A percentile compares a stretch with the other conserved stretches of the same genome.
phyloP scores from a whole-genome alignment of 2,797 vertebrate genomes.

The Peromyscus melanophrys region DNA sequence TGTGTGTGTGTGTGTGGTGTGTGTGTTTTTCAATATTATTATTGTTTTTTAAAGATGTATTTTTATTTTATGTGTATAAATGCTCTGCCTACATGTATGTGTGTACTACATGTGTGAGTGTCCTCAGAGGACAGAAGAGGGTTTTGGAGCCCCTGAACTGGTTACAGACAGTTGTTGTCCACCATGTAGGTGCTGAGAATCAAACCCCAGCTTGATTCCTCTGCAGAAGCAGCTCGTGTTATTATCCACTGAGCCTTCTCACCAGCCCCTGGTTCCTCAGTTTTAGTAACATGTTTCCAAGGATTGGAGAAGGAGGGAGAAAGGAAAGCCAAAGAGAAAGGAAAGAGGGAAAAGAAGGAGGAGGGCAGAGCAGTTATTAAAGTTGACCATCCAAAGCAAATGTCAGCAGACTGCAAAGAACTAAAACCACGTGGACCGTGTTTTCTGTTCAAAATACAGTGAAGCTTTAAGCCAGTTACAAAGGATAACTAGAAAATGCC shows the following conservation, averaged over 20 bases:
- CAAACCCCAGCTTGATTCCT: neutral
- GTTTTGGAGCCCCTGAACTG: neutral
- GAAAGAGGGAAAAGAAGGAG: neutral
- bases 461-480: constrained; percentile 38
- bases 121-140: neutral
- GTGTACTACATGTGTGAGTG: neutral
- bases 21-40: neutral
- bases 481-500: constrained; percentile 14
- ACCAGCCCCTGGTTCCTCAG: neutral
- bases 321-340: neutral
- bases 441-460: constrained; percentile 9
- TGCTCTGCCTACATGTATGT: neutral
- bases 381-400: neutral
- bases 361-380: neutral
- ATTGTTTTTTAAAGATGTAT: neutral
- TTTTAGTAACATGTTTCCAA: neutral
- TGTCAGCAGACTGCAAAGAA: neutral
- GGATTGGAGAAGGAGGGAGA: neutral
- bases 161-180: too few relatives aligned
- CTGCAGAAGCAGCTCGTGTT: neutral
- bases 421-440: neutral
- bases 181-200: neutral
- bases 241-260: neutral
- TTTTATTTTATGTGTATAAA: neutral
- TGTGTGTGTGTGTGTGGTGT: neutral